Conservation (phyloP, 2,888 invertebrate species). For the Dryocosmus kuriphilus region DNA sequence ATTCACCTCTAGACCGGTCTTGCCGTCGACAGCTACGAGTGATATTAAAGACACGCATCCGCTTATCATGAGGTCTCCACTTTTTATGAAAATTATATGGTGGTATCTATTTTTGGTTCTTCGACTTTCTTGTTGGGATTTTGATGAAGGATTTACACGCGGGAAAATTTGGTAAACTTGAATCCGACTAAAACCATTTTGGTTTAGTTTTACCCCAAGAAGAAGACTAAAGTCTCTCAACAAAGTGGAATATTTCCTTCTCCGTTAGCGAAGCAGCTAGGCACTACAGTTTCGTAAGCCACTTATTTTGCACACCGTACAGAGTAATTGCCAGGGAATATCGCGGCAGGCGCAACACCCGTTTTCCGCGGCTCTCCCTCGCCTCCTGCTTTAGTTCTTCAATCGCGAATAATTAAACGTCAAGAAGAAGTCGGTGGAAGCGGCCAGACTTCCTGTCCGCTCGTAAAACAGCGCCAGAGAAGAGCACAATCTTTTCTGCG, state of each 20-base stretch:
- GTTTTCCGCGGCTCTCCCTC: slow-evolving; percentile 38
- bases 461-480: slow-evolving; percentile 9
- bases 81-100: slow-evolving; percentile 11
- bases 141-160: background rate
- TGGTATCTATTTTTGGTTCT: background rate
- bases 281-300: slow-evolving; percentile 44
- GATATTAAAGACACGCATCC: background rate
- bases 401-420: slow-evolving; percentile 44
- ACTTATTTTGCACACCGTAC: slow-evolving; percentile 55
- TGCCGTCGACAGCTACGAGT: slow-evolving; percentile 23
- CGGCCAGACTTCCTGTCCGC: background rate
- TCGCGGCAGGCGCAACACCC: slow-evolving; percentile 38
- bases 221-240: background rate
- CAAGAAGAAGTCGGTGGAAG: slow-evolving; percentile 37
- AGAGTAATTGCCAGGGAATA: slow-evolving; percentile 52
- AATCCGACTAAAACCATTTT: background rate
- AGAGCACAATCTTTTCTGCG: slow-evolving; percentile 14
- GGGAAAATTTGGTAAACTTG: background rate
- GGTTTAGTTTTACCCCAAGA: background rate
- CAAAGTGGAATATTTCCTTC: slow-evolving; percentile 16
- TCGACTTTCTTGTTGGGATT: background rate
- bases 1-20: slow-evolving; percentile 12
- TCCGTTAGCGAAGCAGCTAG: slow-evolving; percentile 51
- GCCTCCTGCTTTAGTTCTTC: slow-evolving; percentile 30
- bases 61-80: background rate